phyloP scores from a whole-genome alignment of 2,113 vertebrate species.

The Glaucomys volans region DNA sequence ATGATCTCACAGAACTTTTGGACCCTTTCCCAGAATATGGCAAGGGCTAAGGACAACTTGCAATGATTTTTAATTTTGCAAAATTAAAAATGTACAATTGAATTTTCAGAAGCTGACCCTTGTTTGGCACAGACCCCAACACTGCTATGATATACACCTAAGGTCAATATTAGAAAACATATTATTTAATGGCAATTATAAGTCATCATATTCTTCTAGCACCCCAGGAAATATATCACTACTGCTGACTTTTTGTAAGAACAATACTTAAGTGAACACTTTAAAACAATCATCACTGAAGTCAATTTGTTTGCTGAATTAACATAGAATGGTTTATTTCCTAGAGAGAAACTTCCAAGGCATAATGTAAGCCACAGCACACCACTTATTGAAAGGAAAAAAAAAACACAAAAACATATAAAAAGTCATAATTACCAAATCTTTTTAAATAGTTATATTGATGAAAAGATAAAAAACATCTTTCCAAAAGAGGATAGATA shows the following conservation, averaged over 20 bases:
- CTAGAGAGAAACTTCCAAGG: constrained; percentile 34
- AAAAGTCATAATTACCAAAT: neutral
- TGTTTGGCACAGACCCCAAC: constrained; percentile 27
- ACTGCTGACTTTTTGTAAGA: constrained; percentile 35
- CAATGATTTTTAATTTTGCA: constrained; percentile 61
- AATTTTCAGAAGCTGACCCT: constrained; percentile 47
- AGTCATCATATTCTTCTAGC: constrained; percentile 30
- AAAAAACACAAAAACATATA: neutral
- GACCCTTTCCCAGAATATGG: constrained; percentile 45
- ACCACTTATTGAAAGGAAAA: neutral
- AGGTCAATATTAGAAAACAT: constrained; percentile 14
- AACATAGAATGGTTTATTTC: neutral
- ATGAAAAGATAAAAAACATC: neutral
- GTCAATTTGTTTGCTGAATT: neutral
- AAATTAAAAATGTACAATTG: constrained; percentile 53
- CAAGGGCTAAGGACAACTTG: constrained; percentile 57
- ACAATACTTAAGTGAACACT: neutral
- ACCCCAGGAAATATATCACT: neutral
- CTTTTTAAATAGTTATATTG: neutral
- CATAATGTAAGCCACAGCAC: neutral
- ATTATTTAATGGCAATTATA: constrained; percentile 39
- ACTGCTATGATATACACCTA: neutral
- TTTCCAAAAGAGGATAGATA: neutral
- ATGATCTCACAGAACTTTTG: constrained; percentile 56
- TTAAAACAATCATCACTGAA: neutral